Conservation (phyloP, 2,113 vertebrate species). For the Furnarius figulus region DNA sequence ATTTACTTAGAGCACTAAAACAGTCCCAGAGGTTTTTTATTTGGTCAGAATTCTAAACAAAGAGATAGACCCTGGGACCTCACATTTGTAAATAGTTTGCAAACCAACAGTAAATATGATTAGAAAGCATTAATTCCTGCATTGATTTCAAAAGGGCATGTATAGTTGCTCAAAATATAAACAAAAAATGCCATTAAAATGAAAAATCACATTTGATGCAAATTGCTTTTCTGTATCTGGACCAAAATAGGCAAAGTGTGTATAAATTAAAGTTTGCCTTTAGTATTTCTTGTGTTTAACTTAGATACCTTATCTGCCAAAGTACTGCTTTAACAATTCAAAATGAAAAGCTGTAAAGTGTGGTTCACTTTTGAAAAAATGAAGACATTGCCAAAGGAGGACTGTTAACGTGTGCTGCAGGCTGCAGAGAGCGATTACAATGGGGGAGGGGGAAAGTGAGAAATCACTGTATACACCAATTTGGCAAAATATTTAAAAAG, state of each 20-base stretch:
- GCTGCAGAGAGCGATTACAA: neutral
- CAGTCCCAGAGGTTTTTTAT: neutral
- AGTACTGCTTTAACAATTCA: neutral
- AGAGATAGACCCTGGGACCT: neutral
- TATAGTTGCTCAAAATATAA: neutral
- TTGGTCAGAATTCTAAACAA: neutral
- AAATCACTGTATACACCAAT: rapidly evolving
- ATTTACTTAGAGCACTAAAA: neutral
- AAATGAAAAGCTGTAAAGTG: neutral
- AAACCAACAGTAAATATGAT: neutral
- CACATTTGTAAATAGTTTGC: neutral
- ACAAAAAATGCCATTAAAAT: neutral
- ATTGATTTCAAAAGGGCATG: neutral
- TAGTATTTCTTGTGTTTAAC: neutral
- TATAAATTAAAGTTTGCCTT: neutral
- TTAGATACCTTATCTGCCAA: neutral
- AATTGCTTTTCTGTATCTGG: neutral
- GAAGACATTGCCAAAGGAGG: neutral
- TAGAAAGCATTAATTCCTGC: neutral
- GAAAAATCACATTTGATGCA: neutral
- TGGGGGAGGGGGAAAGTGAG: no score
- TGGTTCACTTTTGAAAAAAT: neutral
- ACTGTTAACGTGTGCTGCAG: neutral
- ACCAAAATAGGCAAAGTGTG: neutral
- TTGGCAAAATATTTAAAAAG: neutral